Conservation (phyloP, 1,140 invertebrate genomes). For the Octopus sinensis region DNA sequence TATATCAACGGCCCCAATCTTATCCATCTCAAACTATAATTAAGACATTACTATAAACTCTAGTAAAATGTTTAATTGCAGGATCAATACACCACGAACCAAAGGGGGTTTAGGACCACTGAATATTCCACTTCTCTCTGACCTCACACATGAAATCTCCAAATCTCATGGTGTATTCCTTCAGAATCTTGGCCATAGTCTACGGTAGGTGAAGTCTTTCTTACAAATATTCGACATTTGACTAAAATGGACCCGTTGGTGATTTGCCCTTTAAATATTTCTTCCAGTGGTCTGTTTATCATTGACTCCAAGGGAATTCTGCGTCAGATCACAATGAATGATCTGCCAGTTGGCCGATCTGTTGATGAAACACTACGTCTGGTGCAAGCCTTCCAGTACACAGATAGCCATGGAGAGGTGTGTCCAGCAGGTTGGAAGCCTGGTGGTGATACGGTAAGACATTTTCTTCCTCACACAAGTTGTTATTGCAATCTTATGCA, state of each 20-base stretch:
- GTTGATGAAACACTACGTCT: conserved; percentile 87
- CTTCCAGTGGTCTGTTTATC: conserved; percentile 68
- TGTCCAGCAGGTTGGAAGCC: conserved; percentile 65
- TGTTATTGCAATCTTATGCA: neutral
- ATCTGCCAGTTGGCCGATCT: conserved; percentile 71
- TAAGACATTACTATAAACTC: no score
- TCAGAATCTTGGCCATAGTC: conserved; percentile 53
- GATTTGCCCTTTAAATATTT: conserved; percentile 16
- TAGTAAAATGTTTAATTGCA: conserved; percentile 27
- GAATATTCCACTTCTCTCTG: conserved; percentile 85
- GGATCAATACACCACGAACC: conserved; percentile 83
- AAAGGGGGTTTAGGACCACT: conserved; percentile 86
- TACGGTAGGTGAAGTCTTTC: conserved; percentile 39
- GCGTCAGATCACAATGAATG: conserved; percentile 72
- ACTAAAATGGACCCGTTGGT: neutral
- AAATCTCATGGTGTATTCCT: conserved; percentile 76
- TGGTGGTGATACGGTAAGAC: conserved; percentile 70
- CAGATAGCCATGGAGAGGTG: conserved; percentile 83
- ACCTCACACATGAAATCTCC: conserved; percentile 86
- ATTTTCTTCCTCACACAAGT: neutral
- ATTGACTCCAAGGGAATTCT: conserved; percentile 67
- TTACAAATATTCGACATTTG: no score
- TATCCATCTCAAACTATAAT: no score
- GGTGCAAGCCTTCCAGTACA: conserved; percentile 90
- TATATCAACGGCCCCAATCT: no score